These are phyloP conservation scores for Strix uralensis DNA, from an alignment of 2,113 vertebrate species.

Conservation along the genomic window DNA sequence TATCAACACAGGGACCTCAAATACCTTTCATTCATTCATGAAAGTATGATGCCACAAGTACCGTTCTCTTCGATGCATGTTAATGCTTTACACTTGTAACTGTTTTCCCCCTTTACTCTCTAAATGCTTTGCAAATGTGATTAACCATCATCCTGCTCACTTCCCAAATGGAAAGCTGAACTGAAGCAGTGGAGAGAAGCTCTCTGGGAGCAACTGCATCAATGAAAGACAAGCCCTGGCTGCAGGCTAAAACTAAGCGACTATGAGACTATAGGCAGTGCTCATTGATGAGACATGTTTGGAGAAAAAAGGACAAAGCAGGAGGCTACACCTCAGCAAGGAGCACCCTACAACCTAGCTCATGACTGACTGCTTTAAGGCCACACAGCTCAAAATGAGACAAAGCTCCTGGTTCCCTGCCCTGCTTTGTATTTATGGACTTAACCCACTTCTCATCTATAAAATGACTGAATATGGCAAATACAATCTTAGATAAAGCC, in stretches of 20 bases:
- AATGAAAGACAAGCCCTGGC: background rate
- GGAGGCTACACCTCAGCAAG: background rate
- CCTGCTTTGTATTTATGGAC: background rate
- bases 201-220: background rate
- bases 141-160: background rate
- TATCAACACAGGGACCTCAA: background rate
- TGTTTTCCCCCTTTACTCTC: background rate
- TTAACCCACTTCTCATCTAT: background rate
- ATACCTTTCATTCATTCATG: background rate
- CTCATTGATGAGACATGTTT: background rate
- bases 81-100: background rate
- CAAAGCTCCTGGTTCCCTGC: background rate
- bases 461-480: background rate
- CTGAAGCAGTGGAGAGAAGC: background rate
- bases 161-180: background rate
- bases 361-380: background rate
- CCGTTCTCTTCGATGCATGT: too few relatives aligned
- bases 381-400: background rate
- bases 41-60: background rate
- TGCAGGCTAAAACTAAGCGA: background rate
- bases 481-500: background rate
- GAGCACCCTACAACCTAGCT: background rate
- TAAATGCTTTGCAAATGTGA: background rate
- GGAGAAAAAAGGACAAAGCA: background rate
- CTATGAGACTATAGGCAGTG: rapidly evolving